phyloP scores from a whole-genome alignment of 2,113 vertebrate species.

The Crotalus viridis region DNA sequence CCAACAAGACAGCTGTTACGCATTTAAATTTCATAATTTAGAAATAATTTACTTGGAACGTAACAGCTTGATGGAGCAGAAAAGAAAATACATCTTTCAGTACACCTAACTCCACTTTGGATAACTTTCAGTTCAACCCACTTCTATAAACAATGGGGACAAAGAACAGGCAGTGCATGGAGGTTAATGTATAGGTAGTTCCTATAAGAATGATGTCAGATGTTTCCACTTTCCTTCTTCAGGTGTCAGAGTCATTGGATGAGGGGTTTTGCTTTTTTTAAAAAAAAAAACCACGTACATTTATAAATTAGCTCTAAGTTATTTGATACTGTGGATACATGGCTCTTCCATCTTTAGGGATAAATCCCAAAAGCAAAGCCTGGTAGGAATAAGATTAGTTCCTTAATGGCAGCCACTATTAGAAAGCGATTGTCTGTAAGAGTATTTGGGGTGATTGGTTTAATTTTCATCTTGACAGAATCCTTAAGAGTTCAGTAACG shows the following conservation, averaged over 20 bases:
- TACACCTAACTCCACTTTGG: conserved; percentile 21
- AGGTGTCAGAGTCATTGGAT: not conserved
- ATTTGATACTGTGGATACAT: conserved; percentile 23
- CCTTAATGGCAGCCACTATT: conserved; percentile 47
- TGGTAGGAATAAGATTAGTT: conserved; percentile 45
- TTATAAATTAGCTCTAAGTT: conserved; percentile 3
- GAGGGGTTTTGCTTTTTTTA: not conserved
- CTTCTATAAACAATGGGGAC: not conserved
- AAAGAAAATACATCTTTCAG: conserved; percentile 25
- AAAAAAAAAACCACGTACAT: not conserved
- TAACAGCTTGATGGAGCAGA: conserved; percentile 18
- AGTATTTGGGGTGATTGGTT: conserved; percentile 58
- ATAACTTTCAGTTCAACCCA: not conserved
- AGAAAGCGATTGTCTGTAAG: conserved; percentile 52
- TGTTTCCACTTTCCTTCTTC: not conserved
- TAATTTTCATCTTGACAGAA: conserved; percentile 40
- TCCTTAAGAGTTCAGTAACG: conserved; percentile 22
- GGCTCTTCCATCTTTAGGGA: conserved; percentile 34
- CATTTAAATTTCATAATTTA: conserved; percentile 28
- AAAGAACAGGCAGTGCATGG: not conserved
- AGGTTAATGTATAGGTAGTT: not conserved
- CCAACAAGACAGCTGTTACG: conserved; percentile 47
- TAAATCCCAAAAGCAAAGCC: conserved; percentile 28
- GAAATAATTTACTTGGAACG: conserved; percentile 36
- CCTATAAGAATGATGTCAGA: not conserved